Percentiles rank a stretch among this genome's conserved stretches.
phyloP scores from a whole-genome alignment of 2,113 vertebrate species.

The Misgurnus mizolepis region DNA sequence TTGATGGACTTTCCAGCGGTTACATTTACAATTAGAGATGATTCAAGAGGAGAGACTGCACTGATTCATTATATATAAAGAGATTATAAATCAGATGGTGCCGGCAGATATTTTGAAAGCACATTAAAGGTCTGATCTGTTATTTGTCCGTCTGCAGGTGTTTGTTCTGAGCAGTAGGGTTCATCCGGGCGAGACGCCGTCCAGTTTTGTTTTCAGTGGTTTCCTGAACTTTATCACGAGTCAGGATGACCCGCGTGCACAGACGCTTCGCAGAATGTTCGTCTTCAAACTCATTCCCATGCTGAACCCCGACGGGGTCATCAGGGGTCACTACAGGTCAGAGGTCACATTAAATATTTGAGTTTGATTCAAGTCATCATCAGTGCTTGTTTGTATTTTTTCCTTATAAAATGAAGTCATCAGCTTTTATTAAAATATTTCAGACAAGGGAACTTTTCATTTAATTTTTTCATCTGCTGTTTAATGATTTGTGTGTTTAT shows the following conservation, averaged over 20 bases:
- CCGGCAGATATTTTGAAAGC: not conserved
- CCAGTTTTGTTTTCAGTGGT: constrained; percentile 96
- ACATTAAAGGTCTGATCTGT: too few relatives aligned
- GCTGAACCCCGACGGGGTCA: constrained; percentile 95
- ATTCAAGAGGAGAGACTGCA: too few relatives aligned
- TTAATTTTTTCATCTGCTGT: not conserved
- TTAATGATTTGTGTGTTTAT: not conserved
- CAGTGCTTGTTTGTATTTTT: not conserved
- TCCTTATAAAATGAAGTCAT: too few relatives aligned
- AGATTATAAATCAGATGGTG: not conserved
- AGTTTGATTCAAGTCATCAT: not conserved
- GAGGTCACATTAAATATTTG: constrained; percentile 6
- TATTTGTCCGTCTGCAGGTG: constrained; percentile 72
- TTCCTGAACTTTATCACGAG: constrained; percentile 94
- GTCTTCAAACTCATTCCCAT: constrained; percentile 98
- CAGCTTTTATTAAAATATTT: too few relatives aligned
- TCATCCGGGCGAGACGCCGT: constrained; percentile 94
- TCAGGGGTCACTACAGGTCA: constrained; percentile 94
- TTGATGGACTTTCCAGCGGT: too few relatives aligned
- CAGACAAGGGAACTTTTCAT: too few relatives aligned
- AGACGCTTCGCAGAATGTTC: constrained; percentile 86
- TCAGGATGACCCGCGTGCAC: constrained; percentile 89
- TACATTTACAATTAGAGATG: too few relatives aligned
- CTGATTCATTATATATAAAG: not conserved
- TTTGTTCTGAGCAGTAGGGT: constrained; percentile 97